Evolutionary conservation across 1,140 invertebrate species (phyloP), one percentile per base, ranked within the genome.

Genomic region (Zaprionus kolodkinae): DNA sequence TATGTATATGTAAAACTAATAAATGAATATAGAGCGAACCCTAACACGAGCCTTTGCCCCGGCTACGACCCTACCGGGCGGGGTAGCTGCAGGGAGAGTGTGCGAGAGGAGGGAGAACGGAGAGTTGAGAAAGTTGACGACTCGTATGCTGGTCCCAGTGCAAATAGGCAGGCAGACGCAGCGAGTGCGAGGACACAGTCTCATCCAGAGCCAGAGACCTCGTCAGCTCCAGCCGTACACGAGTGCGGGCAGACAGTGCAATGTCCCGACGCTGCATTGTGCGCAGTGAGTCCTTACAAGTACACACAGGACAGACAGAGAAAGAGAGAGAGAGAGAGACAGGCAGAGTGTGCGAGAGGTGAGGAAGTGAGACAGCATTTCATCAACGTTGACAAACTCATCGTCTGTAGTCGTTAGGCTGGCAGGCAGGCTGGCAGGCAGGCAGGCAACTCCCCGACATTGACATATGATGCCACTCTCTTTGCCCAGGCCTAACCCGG

Each of bases 361-460:
- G 27, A 48, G 57, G 38, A 27, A 64, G 61, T 54, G 55, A 65
- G 59, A 72, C 81, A 89, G 85, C 76, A 84, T 89, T 88, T 81
- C 86, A 89, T 88, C 85, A 85, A 74, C 85, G 78, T 85, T 85
- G 81, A 89, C 81, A 85, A 89, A 76, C 75, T 85, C 84, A 81
- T 85, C 78, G 86, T 77, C 64, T 76, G 69, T 45, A 59, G 45
- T 64, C 68, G 72, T 75, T 75, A 75, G 71, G 60, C 62, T 40
- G 62, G 17, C 45, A 6, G 45, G 10, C 52, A 55, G 52, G 27
- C 67, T n/a, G n/a, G n/a, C 62, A 54, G 62, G 17, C 45, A 6
- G 45, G 10, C 52, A 55, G 52, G 27, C 67, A 54, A 52, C 48
- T n/a, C 25, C 55, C 50, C 60, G 72, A 75, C 67, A 75, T 71